phyloP scores from a whole-genome alignment of 2,113 vertebrate species.

The Trinectes maculatus region DNA sequence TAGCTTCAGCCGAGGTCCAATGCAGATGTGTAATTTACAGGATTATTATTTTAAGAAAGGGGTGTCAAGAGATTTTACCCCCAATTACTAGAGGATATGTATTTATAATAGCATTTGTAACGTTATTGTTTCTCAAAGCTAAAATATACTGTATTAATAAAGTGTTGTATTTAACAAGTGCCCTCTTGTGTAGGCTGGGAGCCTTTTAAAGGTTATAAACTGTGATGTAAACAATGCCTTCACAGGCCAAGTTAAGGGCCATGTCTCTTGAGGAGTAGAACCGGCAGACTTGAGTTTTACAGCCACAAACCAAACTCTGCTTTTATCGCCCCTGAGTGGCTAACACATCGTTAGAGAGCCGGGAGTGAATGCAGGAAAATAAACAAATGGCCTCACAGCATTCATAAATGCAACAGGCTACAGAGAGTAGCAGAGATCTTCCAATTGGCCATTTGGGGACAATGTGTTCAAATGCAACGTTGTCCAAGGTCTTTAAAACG shows the following conservation, averaged over 20 bases:
- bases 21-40: constrained; percentile 27
- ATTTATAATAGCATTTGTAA: constrained; percentile 6
- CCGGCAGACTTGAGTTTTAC: constrained; percentile 58
- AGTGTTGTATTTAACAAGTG: constrained; percentile 65
- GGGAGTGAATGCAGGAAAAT: constrained; percentile 37
- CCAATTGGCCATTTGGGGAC: constrained; percentile 70
- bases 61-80: not conserved
- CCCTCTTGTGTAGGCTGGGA: constrained; percentile 49
- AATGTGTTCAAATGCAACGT: constrained; percentile 44
- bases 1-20: constrained; percentile 33
- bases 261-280: constrained; percentile 55
- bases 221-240: constrained; percentile 68
- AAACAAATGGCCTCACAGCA: constrained; percentile 64
- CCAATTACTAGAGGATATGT: not conserved
- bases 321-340: constrained; percentile 64
- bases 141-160: constrained; percentile 62
- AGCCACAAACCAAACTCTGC: constrained; percentile 44
- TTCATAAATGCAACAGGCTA: constrained; percentile 57
- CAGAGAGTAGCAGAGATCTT: constrained; percentile 32
- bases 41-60: not conserved
- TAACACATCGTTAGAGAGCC: constrained; percentile 53
- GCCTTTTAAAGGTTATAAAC: constrained; percentile 71
- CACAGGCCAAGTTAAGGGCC: constrained; percentile 51
- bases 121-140: constrained; percentile 37
- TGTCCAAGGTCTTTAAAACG: constrained; percentile 33